These are phyloP conservation scores for Brachypterus glaber DNA, from an alignment of 2,888 invertebrate species.

Conservation along the genomic window DNA sequence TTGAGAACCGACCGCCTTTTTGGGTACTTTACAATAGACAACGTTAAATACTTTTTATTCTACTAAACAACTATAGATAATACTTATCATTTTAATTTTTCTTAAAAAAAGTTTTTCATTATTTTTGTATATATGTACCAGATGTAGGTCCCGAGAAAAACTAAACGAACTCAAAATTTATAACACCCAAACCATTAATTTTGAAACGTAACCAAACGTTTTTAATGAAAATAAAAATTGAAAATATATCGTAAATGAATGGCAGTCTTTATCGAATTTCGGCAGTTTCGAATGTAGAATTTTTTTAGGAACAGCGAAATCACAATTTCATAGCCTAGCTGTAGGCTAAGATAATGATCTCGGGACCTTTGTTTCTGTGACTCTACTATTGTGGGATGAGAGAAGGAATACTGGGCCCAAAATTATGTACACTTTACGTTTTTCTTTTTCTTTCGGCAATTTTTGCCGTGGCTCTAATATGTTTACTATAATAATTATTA, in stretches of 20 bases:
- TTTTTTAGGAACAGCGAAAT: slow-evolving; percentile 41
- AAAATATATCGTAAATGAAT: slow-evolving; percentile 36
- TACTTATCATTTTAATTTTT: slow-evolving; percentile 25
- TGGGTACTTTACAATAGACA: slow-evolving; percentile 39
- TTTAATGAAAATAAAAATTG: slow-evolving; percentile 26
- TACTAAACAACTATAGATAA: slow-evolving; percentile 36
- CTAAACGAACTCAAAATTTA: slow-evolving; percentile 26
- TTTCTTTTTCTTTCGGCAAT: slow-evolving; percentile 10
- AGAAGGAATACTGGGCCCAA: slow-evolving; percentile 36
- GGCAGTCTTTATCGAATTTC: slow-evolving; percentile 43
- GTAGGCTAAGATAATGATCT: slow-evolving; percentile 34
- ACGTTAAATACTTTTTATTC: slow-evolving; percentile 35
- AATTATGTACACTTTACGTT: slow-evolving; percentile 29
- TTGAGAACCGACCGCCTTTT: slow-evolving; percentile 35
- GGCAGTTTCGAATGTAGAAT: slow-evolving; percentile 40
- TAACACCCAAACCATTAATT: slow-evolving; percentile 40
- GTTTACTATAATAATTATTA: no score
- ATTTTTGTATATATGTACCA: slow-evolving; percentile 38
- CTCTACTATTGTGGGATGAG: slow-evolving; percentile 35
- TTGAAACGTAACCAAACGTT: slow-evolving; percentile 34
- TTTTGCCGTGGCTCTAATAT: slow-evolving; percentile 18
- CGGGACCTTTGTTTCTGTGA: slow-evolving; percentile 29
- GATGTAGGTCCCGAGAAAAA: slow-evolving; percentile 34
- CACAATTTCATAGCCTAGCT: slow-evolving; percentile 35
- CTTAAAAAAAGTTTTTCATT: slow-evolving; percentile 30